phyloP scores from a whole-genome alignment of 2,113 vertebrate genomes.

The Ptilorrhoa leucosticta region DNA sequence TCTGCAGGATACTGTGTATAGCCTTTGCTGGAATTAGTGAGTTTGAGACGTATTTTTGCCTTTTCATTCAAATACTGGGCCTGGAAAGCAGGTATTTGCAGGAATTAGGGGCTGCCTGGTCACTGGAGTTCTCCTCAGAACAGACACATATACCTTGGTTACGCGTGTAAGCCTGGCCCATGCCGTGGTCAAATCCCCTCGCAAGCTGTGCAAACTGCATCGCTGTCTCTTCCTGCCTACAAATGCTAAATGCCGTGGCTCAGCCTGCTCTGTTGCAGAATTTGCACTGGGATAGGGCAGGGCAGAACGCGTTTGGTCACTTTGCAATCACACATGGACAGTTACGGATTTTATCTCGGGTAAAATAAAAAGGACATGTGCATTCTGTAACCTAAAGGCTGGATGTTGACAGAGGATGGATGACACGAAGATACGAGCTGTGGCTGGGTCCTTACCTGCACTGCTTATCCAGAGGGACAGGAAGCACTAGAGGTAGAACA shows the following conservation, averaged over 20 bases:
- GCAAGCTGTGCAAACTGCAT: neutral
- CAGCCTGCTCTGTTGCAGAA: neutral
- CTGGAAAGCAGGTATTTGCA: neutral
- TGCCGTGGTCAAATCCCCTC: neutral
- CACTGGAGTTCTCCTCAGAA: neutral
- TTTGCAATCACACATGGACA: neutral
- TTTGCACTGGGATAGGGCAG: neutral
- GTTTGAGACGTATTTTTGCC: neutral
- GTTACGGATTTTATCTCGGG: neutral
- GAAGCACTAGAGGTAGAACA: neutral
- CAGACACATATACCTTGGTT: fast-evolving
- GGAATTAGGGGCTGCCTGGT: neutral
- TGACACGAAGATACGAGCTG: fast-evolving
- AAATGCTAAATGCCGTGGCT: neutral
- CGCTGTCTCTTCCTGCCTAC: fast-evolving
- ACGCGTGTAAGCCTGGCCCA: neutral
- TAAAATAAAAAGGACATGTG: neutral
- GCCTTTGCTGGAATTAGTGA: neutral
- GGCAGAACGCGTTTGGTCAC: neutral
- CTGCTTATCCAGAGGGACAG: neutral
- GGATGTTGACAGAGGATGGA: neutral
- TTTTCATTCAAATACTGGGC: neutral
- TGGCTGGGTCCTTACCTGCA: neutral
- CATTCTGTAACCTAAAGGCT: neutral
- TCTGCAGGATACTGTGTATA: neutral